Conservation (phyloP, 2,888 invertebrate genomes). For the Embidobia sp. region DNA sequence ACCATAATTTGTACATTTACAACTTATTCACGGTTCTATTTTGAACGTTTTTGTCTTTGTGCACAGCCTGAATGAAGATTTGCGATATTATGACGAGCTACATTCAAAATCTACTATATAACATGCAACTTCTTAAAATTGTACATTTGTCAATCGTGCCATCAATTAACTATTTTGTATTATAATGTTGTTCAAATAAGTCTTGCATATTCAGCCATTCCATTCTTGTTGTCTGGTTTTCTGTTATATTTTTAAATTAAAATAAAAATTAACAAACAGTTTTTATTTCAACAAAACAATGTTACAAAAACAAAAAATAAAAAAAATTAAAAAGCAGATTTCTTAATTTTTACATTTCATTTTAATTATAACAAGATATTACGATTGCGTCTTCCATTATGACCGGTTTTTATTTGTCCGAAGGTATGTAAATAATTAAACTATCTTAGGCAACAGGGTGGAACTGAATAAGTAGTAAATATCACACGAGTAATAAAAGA, state of each 20-base stretch:
- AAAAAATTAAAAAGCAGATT: too few species aligned
- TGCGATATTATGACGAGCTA: too few species aligned
- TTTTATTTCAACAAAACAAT: too few species aligned
- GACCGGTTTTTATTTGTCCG: background rate
- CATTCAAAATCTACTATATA: too few species aligned
- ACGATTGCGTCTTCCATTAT: slow-evolving; percentile 11
- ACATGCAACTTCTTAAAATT: slow-evolving; percentile 48
- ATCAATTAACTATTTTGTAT: slow-evolving; percentile 60
- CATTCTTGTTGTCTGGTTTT: slow-evolving; percentile 27
- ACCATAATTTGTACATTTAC: too few species aligned
- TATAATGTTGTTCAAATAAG: slow-evolving; percentile 45
- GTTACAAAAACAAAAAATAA: too few species aligned
- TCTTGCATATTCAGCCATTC: slow-evolving; percentile 27
- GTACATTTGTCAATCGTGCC: slow-evolving; percentile 61
- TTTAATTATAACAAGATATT: too few species aligned
- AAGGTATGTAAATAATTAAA: background rate
- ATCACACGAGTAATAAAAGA: slow-evolving; percentile 2
- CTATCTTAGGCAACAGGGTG: slow-evolving; percentile 13
- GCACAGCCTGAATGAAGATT: too few species aligned
- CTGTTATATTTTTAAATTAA: background rate
- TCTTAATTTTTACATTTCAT: too few species aligned
- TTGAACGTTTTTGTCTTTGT: too few species aligned
- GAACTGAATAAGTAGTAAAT: slow-evolving; percentile 27
- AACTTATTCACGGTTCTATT: too few species aligned
- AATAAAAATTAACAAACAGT: background rate